Evolutionary conservation across 2,113 vertebrate species (phyloP), one percentile per base, ranked within the genome.

Genomic region (Leiothrix lutea): DNA sequence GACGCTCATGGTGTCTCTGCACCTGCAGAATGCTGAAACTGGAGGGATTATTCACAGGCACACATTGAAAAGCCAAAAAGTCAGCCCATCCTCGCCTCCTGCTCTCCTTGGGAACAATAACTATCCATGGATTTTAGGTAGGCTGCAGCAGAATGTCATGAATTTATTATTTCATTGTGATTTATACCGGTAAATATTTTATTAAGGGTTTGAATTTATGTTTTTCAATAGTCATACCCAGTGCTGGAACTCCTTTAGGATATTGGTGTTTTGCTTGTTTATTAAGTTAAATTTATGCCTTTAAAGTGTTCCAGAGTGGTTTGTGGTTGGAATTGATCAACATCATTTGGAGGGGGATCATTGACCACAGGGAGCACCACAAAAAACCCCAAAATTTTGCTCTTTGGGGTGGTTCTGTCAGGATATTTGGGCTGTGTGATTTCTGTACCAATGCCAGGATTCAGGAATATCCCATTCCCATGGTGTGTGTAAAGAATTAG

Each of bases 51-150:
- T 42, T 80, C 42, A 33, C 21, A 74, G 16, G 2, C 3, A 25
- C 8, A 16, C 18, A 8, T 20, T 51, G n/a, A 23, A 88, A 65
- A 72, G 29, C 14, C 18, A 50, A 47, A 86, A 94, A 54, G 33
- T 26, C 72, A 82, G 28, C 8, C 20, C 58, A 80, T 15, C 21
- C 17, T 82, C 25, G 21, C 40, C 21, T 80, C 11, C 47, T 70
- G 50, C 23, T 33, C 24, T 88, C n/a, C 54, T 61, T 69, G 45
- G 50, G 35, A 77, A 5, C 44, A 51, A 17, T 26, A 58, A 33
- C 10, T 66, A 1, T 2, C 35, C 17, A 0, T 36, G 48, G 1
- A 1, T 67, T 82, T 75, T 45, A n/a, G 33, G 24, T 1, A 40
- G 53, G 18, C 19, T 29, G 12, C 31, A 47, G 26, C 3, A 31